Conservation (phyloP, 2,888 invertebrate species). For the Calliphora vomitoria region DNA sequence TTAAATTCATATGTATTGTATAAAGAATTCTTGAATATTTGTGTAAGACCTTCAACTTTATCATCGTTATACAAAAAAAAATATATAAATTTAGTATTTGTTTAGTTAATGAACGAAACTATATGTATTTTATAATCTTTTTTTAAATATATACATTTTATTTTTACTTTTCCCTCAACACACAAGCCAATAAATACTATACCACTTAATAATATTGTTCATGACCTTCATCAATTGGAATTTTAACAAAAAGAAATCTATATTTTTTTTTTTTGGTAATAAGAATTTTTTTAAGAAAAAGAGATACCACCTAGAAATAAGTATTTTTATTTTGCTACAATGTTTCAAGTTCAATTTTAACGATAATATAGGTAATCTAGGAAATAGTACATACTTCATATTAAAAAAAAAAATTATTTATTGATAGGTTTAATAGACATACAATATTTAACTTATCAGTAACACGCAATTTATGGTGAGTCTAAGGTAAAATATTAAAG, state of each 20-base stretch:
- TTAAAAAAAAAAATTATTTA: neutral
- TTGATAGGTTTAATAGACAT: slow-evolving; percentile 6
- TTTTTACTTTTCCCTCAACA: slow-evolving; percentile 11
- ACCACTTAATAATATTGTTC: slow-evolving; percentile 8
- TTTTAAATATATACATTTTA: neutral
- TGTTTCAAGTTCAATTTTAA: neutral
- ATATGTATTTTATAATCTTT: slow-evolving; percentile 19
- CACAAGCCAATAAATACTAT: neutral
- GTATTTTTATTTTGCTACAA: slow-evolving; percentile 2
- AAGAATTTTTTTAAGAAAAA: neutral
- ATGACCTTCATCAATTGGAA: slow-evolving; percentile 53
- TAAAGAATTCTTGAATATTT: neutral
- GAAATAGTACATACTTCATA: neutral
- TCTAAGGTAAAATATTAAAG: neutral
- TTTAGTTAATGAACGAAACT: slow-evolving; percentile 10
- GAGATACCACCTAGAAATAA: neutral
- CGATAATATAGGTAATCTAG: neutral
- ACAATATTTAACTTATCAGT: neutral
- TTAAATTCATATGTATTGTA: neutral
- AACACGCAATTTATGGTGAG: neutral
- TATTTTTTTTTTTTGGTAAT: neutral
- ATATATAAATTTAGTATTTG: neutral
- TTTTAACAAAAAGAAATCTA: slow-evolving; percentile 17
- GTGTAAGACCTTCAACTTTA: slow-evolving; percentile 10
- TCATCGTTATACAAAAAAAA: neutral